A percentile compares a stretch with the other conserved stretches of the same genome.
These are phyloP conservation scores for Schrankia costaestrigalis DNA, from an alignment of 2,888 invertebrate species.

Conservation along the genomic window DNA sequence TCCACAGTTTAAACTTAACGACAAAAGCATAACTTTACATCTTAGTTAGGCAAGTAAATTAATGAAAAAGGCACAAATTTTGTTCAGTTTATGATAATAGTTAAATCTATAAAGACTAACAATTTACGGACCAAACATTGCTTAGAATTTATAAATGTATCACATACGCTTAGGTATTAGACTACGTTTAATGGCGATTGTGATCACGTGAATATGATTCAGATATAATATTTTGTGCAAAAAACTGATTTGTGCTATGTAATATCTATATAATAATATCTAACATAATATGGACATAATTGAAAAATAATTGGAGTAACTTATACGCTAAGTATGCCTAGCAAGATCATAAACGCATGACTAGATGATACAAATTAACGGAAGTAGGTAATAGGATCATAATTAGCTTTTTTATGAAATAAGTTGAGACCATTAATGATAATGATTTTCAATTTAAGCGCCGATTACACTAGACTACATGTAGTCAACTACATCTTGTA, in stretches of 20 bases:
- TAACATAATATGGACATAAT: constrained; percentile 13
- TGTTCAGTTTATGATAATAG: constrained; percentile 17
- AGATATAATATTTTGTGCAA: constrained; percentile 35
- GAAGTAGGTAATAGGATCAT: too few relatives aligned
- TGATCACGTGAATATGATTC: constrained; percentile 12
- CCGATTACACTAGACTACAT: too few relatives aligned
- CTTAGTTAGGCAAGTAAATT: constrained; percentile 23
- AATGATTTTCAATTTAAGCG: too few relatives aligned
- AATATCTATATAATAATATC: too few relatives aligned
- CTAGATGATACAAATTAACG: constrained; percentile 24
- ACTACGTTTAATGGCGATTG: constrained; percentile 17
- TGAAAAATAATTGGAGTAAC: constrained; percentile 10
- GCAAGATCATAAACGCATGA: constrained; percentile 29
- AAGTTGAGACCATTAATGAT: too few relatives aligned
- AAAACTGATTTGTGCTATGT: constrained; percentile 35
- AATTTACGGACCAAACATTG: constrained; percentile 28
- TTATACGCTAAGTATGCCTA: constrained; percentile 20
- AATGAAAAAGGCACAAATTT: constrained; percentile 41
- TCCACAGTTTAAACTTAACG: constrained; percentile 32
- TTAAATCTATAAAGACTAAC: constrained; percentile 16
- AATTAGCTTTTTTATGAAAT: too few relatives aligned
- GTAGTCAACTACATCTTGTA: too few relatives aligned
- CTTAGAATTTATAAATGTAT: constrained; percentile 22
- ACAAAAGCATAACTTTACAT: constrained; percentile 29
- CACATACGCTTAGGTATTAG: constrained; percentile 13